Evolutionary conservation across 2,888 invertebrate species (phyloP).

Genomic region (Erebia ligea): DNA sequence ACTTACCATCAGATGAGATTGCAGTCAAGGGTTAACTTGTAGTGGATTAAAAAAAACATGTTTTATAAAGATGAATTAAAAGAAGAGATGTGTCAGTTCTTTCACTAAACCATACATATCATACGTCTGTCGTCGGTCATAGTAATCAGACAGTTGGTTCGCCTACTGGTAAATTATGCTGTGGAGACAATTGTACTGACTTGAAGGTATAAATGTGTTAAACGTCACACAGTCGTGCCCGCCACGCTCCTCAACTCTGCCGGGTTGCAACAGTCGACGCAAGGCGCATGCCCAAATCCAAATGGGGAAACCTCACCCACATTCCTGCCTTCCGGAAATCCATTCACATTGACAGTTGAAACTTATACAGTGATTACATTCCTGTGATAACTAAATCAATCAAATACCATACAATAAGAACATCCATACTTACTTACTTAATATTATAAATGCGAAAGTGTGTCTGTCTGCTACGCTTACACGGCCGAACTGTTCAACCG

Average conservation of each 20-base stretch:
- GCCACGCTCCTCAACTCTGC: slow-evolving; percentile 57
- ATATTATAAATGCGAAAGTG: too few relatives aligned
- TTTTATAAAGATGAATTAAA: too few relatives aligned
- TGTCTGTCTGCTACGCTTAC: too few relatives aligned
- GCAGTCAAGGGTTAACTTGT: too few relatives aligned
- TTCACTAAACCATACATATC: not conserved
- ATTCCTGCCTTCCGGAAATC: slow-evolving; percentile 79
- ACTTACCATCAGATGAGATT: too few relatives aligned
- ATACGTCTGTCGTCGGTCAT: too few relatives aligned
- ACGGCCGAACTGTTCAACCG: too few relatives aligned
- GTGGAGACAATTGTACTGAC: slow-evolving; percentile 13
- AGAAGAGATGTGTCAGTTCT: not conserved
- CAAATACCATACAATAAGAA: slow-evolving; percentile 9
- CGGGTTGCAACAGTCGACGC: slow-evolving; percentile 71
- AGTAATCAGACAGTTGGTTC: not conserved
- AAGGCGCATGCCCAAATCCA: slow-evolving; percentile 74
- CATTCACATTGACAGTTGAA: slow-evolving; percentile 55
- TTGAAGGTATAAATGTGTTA: slow-evolving; percentile 48
- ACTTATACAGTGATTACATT: slow-evolving; percentile 25
- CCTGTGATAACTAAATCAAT: slow-evolving; percentile 26
- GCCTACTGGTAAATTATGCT: slow-evolving; percentile 9
- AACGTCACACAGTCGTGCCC: slow-evolving; percentile 49
- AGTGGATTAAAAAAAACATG: too few relatives aligned
- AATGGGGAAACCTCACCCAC: slow-evolving; percentile 79
- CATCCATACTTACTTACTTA: too few relatives aligned